These are phyloP conservation scores for Anas platyrhynchos DNA, from an alignment of 2,113 vertebrate genomes.

Conservation along the genomic window DNA sequence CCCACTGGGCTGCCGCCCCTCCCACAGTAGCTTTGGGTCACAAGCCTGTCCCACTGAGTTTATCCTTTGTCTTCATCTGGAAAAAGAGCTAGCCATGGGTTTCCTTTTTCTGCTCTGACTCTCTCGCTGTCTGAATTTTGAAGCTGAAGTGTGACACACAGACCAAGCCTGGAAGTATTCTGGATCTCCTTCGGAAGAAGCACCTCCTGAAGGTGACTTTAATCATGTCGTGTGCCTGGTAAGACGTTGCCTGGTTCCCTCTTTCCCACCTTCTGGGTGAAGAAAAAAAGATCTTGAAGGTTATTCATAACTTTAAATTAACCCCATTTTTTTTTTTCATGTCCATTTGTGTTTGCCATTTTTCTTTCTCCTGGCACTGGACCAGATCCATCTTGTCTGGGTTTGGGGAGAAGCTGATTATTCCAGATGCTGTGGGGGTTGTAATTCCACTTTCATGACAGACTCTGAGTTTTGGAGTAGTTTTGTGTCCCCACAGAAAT, in stretches of 20 bases:
- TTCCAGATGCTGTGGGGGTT: background rate
- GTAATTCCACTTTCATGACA: background rate
- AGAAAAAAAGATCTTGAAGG: background rate
- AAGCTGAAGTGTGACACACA: background rate
- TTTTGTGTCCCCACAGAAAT: background rate
- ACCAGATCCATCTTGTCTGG: background rate
- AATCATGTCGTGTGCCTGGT: slow-evolving; percentile 84
- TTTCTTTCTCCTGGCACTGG: background rate
- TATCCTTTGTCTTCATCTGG: background rate
- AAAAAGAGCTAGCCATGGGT: background rate
- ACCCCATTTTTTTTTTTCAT: background rate
- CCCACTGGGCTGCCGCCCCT: background rate
- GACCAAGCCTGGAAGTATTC: background rate
- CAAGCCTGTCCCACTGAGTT: rapidly evolving
- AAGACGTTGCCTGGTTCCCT: slow-evolving; percentile 15
- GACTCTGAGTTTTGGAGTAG: rapidly evolving
- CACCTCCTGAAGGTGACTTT: slow-evolving; percentile 38
- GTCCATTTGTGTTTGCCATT: background rate
- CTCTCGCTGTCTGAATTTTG: background rate
- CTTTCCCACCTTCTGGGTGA: background rate
- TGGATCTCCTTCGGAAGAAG: slow-evolving; percentile 47
- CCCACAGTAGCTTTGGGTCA: background rate
- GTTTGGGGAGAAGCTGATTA: background rate
- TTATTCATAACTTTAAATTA: background rate
- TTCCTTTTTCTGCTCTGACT: background rate